These are phyloP conservation scores for Amphiprion clarkii DNA, from an alignment of 2,797 vertebrate genomes.

Conservation along the genomic window DNA sequence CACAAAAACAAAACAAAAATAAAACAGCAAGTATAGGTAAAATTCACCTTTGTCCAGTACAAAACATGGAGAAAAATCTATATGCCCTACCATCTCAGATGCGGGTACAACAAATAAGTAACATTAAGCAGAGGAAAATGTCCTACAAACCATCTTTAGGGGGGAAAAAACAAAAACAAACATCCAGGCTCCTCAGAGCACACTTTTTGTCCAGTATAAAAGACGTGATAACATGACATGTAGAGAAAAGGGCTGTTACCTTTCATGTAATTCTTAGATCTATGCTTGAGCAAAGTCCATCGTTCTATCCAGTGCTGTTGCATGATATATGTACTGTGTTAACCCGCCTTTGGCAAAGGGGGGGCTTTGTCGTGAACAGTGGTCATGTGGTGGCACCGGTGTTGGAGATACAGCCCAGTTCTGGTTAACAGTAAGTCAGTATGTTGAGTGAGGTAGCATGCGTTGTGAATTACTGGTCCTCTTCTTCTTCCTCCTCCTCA, in stretches of 20 bases:
- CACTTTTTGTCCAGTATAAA: slow-evolving; percentile 84
- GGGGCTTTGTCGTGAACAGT: slow-evolving; percentile 75
- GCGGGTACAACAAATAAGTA: slow-evolving; percentile 76
- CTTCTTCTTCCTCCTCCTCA: slow-evolving; percentile 89
- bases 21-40: slow-evolving; percentile 82
- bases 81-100: slow-evolving; percentile 81
- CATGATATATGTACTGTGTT: slow-evolving; percentile 82
- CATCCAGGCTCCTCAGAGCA: slow-evolving; percentile 74
- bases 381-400: slow-evolving; percentile 83
- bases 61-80: slow-evolving; percentile 79
- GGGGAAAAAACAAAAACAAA: slow-evolving; percentile 38
- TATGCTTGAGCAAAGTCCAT: slow-evolving; percentile 82
- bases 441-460: slow-evolving; percentile 91
- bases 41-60: slow-evolving; percentile 89
- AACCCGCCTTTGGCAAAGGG: slow-evolving; percentile 67
- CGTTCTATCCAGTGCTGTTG: slow-evolving; percentile 87
- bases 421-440: slow-evolving; percentile 87
- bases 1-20: slow-evolving; percentile 13
- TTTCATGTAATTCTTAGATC: slow-evolving; percentile 78
- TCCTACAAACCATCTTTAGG: slow-evolving; percentile 71
- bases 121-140: slow-evolving; percentile 73
- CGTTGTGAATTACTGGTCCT: slow-evolving; percentile 89
- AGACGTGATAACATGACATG: slow-evolving; percentile 81
- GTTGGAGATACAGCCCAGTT: slow-evolving; percentile 85
- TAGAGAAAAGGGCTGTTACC: slow-evolving; percentile 78